Base-by-base conservation (phyloP, 2,888 invertebrate species). In the Nasonia oneida region DNA sequence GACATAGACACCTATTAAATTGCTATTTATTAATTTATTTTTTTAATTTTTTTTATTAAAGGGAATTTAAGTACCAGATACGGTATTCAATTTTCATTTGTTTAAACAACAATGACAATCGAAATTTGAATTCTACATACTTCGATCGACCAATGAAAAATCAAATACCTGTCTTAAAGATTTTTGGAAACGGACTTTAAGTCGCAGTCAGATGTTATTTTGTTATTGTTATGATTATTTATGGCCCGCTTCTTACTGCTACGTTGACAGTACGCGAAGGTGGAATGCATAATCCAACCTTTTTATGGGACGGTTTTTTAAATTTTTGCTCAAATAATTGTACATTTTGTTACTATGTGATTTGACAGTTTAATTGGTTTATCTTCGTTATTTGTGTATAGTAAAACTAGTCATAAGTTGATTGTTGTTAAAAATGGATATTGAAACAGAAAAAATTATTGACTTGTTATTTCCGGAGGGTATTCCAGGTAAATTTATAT, bases 381-480 rank as follows among this genome's bases (percentile, higher is more conserved):
- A 67, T 33, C 23, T 3, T 67, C 2, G 10, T 29, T 33, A 67
- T 33, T 67, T 67, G 8, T 61, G 23, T 61, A 61, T 18, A 61
- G 8, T n/a, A 2, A n/a, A n/a, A 57, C 6, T 67, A 33, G 33
- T 12, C 14, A 67, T 29, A 33, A 33, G 33, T 33, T n/a, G 14
- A 67, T 67, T 67, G 29, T 67, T 67, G 67, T 67, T 67, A 67
- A 53, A 79, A 87, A 94, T 94, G 94, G 94, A 94, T 87, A 89
- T 93, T 73, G 94, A 94, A 89, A 93, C 93, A 15, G 94, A 94
- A 87, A 94, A 94, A 90, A 92, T 95, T 83, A 92, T 94, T 81
- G 93, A 94, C 88, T 90, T 95, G 79, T 90, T 95, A 80, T 95
- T 94, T 91, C 94, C 94, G 18, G 91, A 94, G 87, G 94, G 94